Conservation (phyloP, 2,113 vertebrate species). For the Malurus elegans region DNA sequence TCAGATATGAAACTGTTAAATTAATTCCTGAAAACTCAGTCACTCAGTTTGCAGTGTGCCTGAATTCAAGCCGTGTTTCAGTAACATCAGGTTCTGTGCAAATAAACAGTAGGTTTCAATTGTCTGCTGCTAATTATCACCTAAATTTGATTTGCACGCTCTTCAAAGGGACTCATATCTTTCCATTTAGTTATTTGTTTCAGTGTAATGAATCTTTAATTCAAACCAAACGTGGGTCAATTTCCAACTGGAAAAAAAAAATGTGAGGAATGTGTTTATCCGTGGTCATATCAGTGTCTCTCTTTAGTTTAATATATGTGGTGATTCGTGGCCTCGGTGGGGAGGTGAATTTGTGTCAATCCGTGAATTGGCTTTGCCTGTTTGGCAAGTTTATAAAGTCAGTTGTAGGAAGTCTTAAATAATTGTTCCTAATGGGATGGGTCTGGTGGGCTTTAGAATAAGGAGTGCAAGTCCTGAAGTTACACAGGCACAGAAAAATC, state of each 20-base stretch:
- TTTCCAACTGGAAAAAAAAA: constrained; percentile 45
- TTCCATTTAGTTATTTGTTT: constrained; percentile 67
- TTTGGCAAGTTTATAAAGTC: constrained; percentile 6
- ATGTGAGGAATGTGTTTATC: constrained; percentile 49
- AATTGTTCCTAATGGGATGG: neutral
- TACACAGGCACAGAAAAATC: neutral
- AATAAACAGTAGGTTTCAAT: constrained; percentile 30
- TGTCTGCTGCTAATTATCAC: constrained; percentile 54
- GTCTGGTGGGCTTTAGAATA: neutral
- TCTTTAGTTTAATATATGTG: neutral
- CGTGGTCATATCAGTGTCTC: neutral
- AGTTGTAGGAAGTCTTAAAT: neutral
- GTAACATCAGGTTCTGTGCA: constrained; percentile 11
- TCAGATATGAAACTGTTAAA: constrained; percentile 33
- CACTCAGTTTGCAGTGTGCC: fast-evolving
- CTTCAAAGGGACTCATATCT: constrained; percentile 72
- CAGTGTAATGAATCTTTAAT: constrained; percentile 67
- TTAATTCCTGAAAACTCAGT: neutral
- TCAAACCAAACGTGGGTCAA: constrained; percentile 64
- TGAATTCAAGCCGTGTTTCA: neutral
- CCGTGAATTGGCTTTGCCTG: neutral
- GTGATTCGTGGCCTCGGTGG: neutral
- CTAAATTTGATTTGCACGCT: constrained; percentile 35
- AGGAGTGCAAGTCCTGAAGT: neutral
- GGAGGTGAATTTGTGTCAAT: constrained; percentile 44